Evolutionary conservation across 2,113 vertebrate species (phyloP), one percentile per base, ranked within the genome.

Genomic region (Ictalurus punctatus): DNA sequence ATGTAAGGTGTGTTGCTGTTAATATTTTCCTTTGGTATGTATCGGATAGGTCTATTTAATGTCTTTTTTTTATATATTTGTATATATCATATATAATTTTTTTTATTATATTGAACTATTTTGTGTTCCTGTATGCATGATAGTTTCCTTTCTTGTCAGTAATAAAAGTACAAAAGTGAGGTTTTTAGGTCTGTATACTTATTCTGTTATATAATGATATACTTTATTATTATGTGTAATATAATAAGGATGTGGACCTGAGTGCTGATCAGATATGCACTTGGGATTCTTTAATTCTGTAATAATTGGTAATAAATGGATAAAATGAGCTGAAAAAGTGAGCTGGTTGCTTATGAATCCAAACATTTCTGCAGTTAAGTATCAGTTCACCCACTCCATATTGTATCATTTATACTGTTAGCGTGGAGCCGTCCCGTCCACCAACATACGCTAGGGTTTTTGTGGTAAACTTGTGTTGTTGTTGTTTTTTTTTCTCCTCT

Each of bases 351-450:
- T 81, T 81, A 58, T 58, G 21, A 30, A 56, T 30, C 79, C 13
- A 81, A 30, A 2, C 7, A 6, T 63, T 56, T 56, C 52, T 81
- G 12, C 76, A 79, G 52, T 81, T 54, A 56, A 58, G 34, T 81
- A 81, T 81, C n/a, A 61, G 56, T 83, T 63, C 13, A 40, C 21
- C 12, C 17, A 14, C 81, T 83, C 16, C 58, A 27, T 83, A 63
- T 61, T 83, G 58, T 83, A 83, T 44, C 34, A 40, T 83, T 83
- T 83, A 63, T 61, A 40, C 58, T 63, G 58, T 83, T 83, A 63
- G 34, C 9, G 27, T 63, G 81, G 81, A 63, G 81, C 81, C 58
- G 23, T 63, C 81, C 34, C 7, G 34, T 83, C 81, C 58, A 63
- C 34, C 23, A 8, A 44, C 34, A 44, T 63, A 83, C 27, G 13